phyloP scores from a whole-genome alignment of 2,113 vertebrate genomes.

The Furnarius figulus region DNA sequence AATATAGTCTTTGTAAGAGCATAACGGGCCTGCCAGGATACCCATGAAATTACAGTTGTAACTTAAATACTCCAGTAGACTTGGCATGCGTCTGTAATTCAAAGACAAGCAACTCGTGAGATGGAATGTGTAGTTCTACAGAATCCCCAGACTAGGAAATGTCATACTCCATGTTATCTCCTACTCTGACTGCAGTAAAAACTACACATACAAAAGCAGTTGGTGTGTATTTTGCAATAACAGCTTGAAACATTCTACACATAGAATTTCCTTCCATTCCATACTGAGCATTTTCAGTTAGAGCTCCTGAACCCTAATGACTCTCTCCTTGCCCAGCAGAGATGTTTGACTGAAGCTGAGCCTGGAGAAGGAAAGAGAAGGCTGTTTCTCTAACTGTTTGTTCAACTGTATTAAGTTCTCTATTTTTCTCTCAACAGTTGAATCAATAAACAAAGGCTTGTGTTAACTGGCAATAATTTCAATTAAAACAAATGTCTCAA shows the following conservation, averaged over 20 bases:
- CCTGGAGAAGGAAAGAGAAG: background rate
- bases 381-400: background rate
- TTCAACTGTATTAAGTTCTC: background rate
- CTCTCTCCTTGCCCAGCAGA: background rate
- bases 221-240: background rate
- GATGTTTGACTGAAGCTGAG: background rate
- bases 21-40: constrained; percentile 94
- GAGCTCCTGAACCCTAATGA: background rate
- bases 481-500: background rate
- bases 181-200: background rate
- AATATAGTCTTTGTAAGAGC: constrained; percentile 97
- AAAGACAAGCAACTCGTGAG: constrained; percentile 60
- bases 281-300: background rate
- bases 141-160: background rate
- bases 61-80: constrained; percentile 94
- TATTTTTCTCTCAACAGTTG: background rate
- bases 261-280: background rate
- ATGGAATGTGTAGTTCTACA: background rate
- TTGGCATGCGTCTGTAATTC: constrained; percentile 90
- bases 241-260: background rate
- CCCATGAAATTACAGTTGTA: constrained; percentile 99
- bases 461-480: background rate
- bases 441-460: background rate
- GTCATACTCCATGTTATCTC: background rate
- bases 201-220: background rate